Evolutionary conservation across 1,140 invertebrate genomes (phyloP).

Genomic region (Danaus plexippus): DNA sequence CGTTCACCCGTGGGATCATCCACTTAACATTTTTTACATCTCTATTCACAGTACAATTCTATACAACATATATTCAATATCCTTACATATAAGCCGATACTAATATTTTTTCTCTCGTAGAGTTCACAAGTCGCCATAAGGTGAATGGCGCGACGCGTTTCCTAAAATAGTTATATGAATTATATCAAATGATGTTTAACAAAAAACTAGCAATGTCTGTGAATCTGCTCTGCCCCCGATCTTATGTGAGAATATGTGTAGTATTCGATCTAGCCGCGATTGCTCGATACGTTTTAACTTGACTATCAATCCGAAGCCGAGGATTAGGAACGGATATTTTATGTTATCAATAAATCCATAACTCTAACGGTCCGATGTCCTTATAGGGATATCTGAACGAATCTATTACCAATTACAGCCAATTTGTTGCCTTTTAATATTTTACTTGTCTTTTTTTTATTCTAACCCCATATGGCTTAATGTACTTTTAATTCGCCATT

Average conservation of each 20-base stretch:
- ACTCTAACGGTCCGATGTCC: conserved; percentile 14
- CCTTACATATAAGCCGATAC: conserved; percentile 34
- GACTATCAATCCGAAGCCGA: conserved; percentile 15
- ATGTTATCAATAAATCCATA: conserved; percentile 30
- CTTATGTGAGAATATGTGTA: conserved; percentile 56
- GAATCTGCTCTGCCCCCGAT: conserved; percentile 56
- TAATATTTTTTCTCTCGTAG: conserved; percentile 36
- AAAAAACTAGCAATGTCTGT: conserved; percentile 59
- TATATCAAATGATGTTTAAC: conserved; percentile 57
- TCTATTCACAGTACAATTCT: no score
- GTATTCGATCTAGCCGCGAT: conserved; percentile 40
- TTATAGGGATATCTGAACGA: conserved; percentile 18
- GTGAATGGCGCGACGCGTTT: conserved; percentile 53
- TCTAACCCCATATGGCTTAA: conserved; percentile 4
- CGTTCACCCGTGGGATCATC: conserved; percentile 25
- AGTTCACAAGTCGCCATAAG: conserved; percentile 56
- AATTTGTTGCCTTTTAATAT: conserved; percentile 8
- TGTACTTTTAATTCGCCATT: no score
- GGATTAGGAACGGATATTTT: conserved; percentile 21
- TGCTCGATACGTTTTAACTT: conserved; percentile 26
- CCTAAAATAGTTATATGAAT: conserved; percentile 70
- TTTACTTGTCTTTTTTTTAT: conserved; percentile 7
- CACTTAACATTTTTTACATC: conserved; percentile 23
- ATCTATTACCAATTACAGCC: conserved; percentile 15
- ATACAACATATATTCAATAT: conserved; percentile 30